These are phyloP conservation scores for Drosophila kikkawai DNA, from an alignment of 1,140 invertebrate genomes.

Conservation along the genomic window DNA sequence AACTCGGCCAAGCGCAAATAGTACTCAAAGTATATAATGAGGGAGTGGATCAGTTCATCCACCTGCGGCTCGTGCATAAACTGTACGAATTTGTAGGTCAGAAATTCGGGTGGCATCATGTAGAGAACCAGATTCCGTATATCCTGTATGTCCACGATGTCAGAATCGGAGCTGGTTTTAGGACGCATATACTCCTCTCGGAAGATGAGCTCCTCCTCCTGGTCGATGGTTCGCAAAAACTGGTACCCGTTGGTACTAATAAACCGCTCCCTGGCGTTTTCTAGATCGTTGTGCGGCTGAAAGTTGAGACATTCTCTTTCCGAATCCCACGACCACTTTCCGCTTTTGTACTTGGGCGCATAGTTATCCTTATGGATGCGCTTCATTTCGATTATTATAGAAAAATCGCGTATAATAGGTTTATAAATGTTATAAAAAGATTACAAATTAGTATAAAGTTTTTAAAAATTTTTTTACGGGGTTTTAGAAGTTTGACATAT, in stretches of 20 bases:
- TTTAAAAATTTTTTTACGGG: not conserved
- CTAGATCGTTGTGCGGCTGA: conserved; percentile 51
- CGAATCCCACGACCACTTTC: conserved; percentile 70
- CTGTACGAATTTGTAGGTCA: conserved; percentile 50
- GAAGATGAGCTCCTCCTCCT: conserved; percentile 76
- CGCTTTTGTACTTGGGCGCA: conserved; percentile 65
- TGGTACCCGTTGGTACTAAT: conserved; percentile 60
- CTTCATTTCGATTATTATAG: conserved; percentile 27
- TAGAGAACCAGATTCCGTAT: conserved; percentile 73
- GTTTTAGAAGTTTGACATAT: not conserved
- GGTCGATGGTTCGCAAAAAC: conserved; percentile 61
- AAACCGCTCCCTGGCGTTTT: conserved; percentile 47
- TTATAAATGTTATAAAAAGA: not conserved
- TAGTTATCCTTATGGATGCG: conserved; percentile 58
- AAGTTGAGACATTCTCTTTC: conserved; percentile 56
- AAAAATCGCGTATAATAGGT: not conserved
- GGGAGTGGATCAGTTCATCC: conserved; percentile 56
- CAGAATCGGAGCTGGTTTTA: conserved; percentile 48
- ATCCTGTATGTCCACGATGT: conserved; percentile 62
- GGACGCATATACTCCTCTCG: conserved; percentile 59
- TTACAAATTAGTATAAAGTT: not conserved
- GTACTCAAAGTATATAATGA: conserved; percentile 81
- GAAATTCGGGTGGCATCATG: conserved; percentile 61
- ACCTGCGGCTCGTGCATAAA: conserved; percentile 65
- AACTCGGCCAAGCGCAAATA: conserved; percentile 75